These are phyloP conservation scores for Todiramphus chloris DNA, from an alignment of 2,113 vertebrate species.

Conservation along the genomic window DNA sequence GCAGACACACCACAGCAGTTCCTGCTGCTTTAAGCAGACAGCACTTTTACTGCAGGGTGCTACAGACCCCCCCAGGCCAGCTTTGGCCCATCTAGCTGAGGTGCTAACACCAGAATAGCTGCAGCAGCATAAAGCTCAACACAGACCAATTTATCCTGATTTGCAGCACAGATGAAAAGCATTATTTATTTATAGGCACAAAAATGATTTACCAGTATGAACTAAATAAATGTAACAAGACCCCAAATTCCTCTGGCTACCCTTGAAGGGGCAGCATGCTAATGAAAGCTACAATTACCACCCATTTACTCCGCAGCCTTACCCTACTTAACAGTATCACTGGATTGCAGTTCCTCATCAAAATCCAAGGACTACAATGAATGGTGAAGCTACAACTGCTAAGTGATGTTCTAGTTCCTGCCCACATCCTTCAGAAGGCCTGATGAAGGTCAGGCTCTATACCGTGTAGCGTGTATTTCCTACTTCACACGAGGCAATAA, in stretches of 20 bases:
- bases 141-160: not conserved
- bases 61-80: not conserved
- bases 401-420: not conserved
- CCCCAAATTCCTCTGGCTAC: not conserved
- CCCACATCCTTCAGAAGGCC: not conserved
- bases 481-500: not conserved
- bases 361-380: not conserved
- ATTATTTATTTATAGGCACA: not conserved
- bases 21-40: not conserved
- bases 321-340: not conserved
- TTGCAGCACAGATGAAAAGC: not conserved
- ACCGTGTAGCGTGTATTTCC: not conserved
- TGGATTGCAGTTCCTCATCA: not conserved
- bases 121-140: not conserved
- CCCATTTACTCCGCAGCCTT: not conserved
- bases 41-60: rapidly evolving
- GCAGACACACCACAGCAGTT: not conserved
- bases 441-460: not conserved
- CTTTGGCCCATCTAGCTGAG: not conserved
- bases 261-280: not conserved
- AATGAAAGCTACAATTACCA: not conserved
- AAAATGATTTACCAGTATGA: not conserved
- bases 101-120: rapidly evolving
- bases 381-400: not conserved
- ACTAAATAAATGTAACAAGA: not conserved